phyloP scores from a whole-genome alignment of 1,140 invertebrate species.

The Drosophila subpulchrella region DNA sequence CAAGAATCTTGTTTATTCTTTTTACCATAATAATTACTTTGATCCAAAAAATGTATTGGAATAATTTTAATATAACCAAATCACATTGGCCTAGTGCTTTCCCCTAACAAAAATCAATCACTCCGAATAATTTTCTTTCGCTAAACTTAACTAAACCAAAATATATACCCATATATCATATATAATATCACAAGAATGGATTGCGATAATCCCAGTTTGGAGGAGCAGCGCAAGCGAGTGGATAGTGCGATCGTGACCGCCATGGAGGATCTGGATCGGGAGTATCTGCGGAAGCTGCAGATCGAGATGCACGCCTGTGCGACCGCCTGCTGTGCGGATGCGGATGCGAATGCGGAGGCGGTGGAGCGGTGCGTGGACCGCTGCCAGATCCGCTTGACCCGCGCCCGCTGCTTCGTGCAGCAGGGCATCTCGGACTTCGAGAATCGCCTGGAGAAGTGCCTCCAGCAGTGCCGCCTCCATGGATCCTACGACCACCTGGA shows the following conservation, averaged over 20 bases:
- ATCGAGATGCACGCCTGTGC: conserved; percentile 95
- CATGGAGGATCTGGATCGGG: conserved; percentile 91
- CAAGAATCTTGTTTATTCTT: too few species aligned
- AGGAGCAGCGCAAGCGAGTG: conserved; percentile 90
- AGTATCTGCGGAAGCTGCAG: conserved; percentile 93
- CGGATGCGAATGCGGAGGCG: conserved; percentile 88
- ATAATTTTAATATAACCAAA: not conserved
- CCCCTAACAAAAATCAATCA: not conserved
- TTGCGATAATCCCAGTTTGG: conserved; percentile 86
- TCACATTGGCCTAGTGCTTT: not conserved
- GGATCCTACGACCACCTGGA: conserved; percentile 85
- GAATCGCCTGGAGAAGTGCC: conserved; percentile 93
- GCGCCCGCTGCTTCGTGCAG: conserved; percentile 91
- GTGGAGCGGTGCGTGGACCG: conserved; percentile 92
- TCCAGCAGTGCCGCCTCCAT: conserved; percentile 85
- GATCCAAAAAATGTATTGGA: not conserved
- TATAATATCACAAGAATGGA: conserved; percentile 8
- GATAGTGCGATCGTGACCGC: conserved; percentile 91
- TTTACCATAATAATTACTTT: too few species aligned
- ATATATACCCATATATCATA: not conserved
- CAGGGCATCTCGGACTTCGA: conserved; percentile 87
- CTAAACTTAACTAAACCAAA: not conserved
- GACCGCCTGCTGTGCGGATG: conserved; percentile 92
- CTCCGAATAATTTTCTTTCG: too few species aligned
- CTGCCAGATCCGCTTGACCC: conserved; percentile 89